Conservation (phyloP, 2,888 invertebrate species). For the Troglohyphantes excavatus region DNA sequence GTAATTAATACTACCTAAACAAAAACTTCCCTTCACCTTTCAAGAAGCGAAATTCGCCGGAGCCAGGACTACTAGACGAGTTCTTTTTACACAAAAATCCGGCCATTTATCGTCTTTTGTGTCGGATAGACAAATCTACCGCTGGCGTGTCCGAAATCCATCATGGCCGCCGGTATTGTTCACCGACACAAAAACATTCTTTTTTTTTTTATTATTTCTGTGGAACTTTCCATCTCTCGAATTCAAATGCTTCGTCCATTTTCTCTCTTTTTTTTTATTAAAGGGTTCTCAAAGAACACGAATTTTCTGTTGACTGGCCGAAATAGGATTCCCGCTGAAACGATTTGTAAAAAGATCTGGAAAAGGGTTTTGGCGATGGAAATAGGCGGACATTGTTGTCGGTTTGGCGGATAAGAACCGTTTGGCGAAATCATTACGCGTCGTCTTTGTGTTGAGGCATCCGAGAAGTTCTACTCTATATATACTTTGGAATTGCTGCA, state of each 20-base stretch:
- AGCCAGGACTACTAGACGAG: too few relatives aligned
- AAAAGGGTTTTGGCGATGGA: background rate
- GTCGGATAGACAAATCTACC: constrained; percentile 1
- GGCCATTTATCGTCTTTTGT: background rate
- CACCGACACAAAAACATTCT: background rate
- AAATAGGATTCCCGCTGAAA: background rate
- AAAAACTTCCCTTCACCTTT: too few relatives aligned
- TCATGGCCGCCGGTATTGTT: background rate
- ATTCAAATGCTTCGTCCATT: background rate
- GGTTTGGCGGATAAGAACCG: too few relatives aligned
- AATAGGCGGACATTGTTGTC: too few relatives aligned
- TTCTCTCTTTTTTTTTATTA: background rate
- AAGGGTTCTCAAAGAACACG: background rate
- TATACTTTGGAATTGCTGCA: too few relatives aligned
- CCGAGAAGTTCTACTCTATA: too few relatives aligned
- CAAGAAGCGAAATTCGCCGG: too few relatives aligned
- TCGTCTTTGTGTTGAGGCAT: too few relatives aligned
- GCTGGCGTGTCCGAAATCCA: background rate
- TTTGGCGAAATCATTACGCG: too few relatives aligned
- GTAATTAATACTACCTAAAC: too few relatives aligned
- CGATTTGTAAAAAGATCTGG: background rate
- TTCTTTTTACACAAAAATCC: background rate
- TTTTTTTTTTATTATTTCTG: background rate
- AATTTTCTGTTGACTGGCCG: background rate
- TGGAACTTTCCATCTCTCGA: background rate